Evolutionary conservation across 2,888 invertebrate genomes (phyloP), one percentile per base, ranked within the genome.

Genomic region (Oithona nana): DNA sequence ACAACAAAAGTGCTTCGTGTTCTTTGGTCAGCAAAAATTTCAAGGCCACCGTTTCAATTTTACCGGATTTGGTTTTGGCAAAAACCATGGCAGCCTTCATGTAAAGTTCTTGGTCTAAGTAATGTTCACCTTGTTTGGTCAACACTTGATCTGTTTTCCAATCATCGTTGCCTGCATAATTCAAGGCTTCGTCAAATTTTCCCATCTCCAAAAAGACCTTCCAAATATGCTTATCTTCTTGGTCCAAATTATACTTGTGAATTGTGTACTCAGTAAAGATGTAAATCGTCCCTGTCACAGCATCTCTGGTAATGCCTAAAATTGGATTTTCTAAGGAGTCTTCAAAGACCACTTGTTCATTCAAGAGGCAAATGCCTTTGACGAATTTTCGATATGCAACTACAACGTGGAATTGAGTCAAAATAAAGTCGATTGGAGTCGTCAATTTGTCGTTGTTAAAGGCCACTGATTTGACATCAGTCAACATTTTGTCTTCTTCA

Each of bases 21-120:
- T 92, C 80, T 63, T 84, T 80, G 0, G 82, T 78, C 71, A 86
- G 81, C 22, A 93, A 76, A 72, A 95, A 94, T 71, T 92, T 93
- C 13, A 97, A 76, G 62, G 93, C 88, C 48, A 95, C 83, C 68
- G 89, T 89, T 75, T 97, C 97, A 71, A 98, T 95, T 24, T 92
- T 86, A 20, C 63, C 55, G 51, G 86, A 84, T 68, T 86, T 83
- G 0, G 94, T 92, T 69, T 89, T 83, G 0, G 95, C 90, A 72
- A 85, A 95, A 67, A 86, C 81, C 68, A 82, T 78, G 0, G 97
- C 97, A 71, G 92, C 90, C 67, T 81, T 79, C 64, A 84, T 81
- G 68, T 83, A 93, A 59, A 86, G 79, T 64, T 82, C 82, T 66
- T 83, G 80, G 4, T 80, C 79, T 69, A 92, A 94, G 1, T 86